These are phyloP conservation scores for Passerculus sandwichensis DNA, from an alignment of 2,797 vertebrate species.

Conservation along the genomic window DNA sequence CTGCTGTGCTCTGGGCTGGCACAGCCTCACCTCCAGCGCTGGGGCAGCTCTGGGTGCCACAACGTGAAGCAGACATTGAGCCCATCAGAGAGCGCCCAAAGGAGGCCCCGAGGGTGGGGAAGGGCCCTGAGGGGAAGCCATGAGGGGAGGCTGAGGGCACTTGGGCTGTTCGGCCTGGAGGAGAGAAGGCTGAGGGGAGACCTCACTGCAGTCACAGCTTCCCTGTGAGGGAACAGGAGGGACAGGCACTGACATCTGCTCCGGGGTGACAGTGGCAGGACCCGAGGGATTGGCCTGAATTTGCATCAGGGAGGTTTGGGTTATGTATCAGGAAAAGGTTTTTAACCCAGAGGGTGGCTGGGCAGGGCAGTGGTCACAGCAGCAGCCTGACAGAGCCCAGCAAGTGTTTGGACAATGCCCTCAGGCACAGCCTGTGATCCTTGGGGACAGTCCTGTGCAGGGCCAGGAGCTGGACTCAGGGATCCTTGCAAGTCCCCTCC, in stretches of 20 bases:
- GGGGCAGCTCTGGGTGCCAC: not conserved
- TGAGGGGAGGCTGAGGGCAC: not conserved
- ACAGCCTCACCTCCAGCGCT: not conserved
- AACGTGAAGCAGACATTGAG: not conserved
- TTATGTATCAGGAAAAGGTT: not conserved
- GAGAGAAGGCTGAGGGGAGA: not conserved
- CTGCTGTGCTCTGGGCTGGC: not conserved
- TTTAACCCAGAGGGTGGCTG: not conserved
- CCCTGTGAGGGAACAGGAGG: not conserved
- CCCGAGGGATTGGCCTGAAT: fast-evolving
- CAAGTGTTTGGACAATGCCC: fast-evolving
- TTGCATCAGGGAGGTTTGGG: not conserved
- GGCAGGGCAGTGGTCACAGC: not conserved
- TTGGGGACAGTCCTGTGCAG: not conserved
- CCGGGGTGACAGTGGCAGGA: not conserved
- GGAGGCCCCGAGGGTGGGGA: not conserved
- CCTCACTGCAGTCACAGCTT: not conserved
- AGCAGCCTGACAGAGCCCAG: not conserved
- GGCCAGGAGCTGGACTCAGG: not conserved
- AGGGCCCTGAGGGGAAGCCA: not conserved
- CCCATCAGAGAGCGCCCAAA: not conserved
- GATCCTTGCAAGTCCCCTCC: not conserved
- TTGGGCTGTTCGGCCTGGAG: not conserved
- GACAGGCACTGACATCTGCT: not conserved
- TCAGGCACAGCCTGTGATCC: not conserved